Conservation (phyloP, 2,797 vertebrate genomes). For the Distichodus sexfasciatus region DNA sequence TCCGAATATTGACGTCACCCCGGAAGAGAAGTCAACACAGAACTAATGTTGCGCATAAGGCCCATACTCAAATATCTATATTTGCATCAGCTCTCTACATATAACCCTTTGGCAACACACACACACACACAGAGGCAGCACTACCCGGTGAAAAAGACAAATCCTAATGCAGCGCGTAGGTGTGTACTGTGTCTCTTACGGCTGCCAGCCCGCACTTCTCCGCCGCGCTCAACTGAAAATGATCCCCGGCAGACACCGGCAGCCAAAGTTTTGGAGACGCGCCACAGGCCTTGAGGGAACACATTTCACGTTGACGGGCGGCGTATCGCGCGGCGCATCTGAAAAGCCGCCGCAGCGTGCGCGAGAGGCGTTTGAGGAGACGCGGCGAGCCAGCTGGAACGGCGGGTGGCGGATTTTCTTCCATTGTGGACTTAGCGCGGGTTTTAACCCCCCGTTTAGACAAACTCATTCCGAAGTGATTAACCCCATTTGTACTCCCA, state of each 20-base stretch:
- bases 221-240: background rate
- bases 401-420: constrained; percentile 20
- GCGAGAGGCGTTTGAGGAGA: constrained; percentile 5
- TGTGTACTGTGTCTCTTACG: constrained; percentile 13
- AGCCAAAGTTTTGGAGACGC: background rate
- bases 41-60: too few species aligned
- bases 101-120: too few species aligned
- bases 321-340: background rate
- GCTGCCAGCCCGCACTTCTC: background rate
- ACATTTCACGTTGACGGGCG: background rate
- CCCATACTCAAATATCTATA: too few species aligned
- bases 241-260: constrained; percentile 12
- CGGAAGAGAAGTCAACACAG: too few species aligned
- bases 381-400: constrained; percentile 1
- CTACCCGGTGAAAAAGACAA: background rate
- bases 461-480: constrained; percentile 16
- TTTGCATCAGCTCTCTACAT: too few species aligned
- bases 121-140: background rate
- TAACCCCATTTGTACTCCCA: background rate
- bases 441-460: constrained; percentile 1
- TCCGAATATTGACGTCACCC: too few species aligned
- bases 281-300: background rate
- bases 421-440: constrained; percentile 6
- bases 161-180: constrained; percentile 17
- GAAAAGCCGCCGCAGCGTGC: too few species aligned